Base-by-base conservation (phyloP, 37 sponge, comb jelly and placozoan species). In the Corticium candelabrum region DNA sequence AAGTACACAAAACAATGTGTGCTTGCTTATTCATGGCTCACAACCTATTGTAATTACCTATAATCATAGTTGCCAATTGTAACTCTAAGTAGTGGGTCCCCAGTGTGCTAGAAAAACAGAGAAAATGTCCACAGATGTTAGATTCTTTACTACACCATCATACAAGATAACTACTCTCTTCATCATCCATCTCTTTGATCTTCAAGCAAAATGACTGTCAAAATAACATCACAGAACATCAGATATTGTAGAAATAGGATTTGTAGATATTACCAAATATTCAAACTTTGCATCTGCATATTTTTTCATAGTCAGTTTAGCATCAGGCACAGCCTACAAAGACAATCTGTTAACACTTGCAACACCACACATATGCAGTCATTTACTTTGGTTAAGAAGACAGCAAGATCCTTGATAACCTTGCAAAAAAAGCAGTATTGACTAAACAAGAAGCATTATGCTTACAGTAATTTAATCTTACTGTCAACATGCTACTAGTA, bases 151-250 rank as follows among this genome's bases (percentile, higher is more conserved):
- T n/a, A n/a, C n/a, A n/a, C n/a, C n/a, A n/a, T n/a, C n/a, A n/a
- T n/a, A n/a, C n/a, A n/a, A n/a, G n/a, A n/a, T n/a, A n/a, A n/a
- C n/a, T n/a, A n/a, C n/a, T n/a, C 68, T 96, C 96, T 68, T 90
- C 93, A 75, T 96, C 96, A 82, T 96, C 96, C 90, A 96, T 88
- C 69, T 96, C 96, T 82, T 96, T 96, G 69, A 90, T 89, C 76
- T 96, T 96, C 68, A 96, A 79, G 76, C 96, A 96, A 67, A 91
- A 96, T 1, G 96, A 84, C 94, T 93, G 68, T 4, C 76, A 1
- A 41, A 35, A 7, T 21, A 7, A 70, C 73, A 15, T 70, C 4
- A 4, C 5, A 5, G 35, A 50, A 50, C 11, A 50, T 50, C 21
- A 21, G 21, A 27, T 50, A 27, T 50, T 50, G 11, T 11, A 11